Base-by-base conservation (phyloP, 2,113 vertebrate genomes). In the Gnathonemus echidnorhynchus region DNA sequence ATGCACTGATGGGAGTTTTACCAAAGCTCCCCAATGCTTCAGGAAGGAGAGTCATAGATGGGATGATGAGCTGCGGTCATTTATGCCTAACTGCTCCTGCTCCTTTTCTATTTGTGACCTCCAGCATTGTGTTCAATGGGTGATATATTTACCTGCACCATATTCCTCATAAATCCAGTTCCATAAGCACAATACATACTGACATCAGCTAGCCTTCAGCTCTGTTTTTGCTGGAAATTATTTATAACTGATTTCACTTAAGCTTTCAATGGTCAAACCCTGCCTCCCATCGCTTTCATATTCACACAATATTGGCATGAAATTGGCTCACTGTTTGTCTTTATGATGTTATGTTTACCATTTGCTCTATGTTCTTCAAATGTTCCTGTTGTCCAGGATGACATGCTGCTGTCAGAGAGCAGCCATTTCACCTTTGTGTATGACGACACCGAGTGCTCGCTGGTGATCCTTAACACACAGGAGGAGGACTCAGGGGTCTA, bases 341-440 rank as follows among this genome's bases (percentile, higher is more conserved):
- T 27, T 66, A 66, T 66, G 24, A 27, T 66, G 24, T 66, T 66
- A 66, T 0, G 24, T 62, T 62, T 62, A 10, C 10, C n/a, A 70
- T 70, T 70, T 70, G 62, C n/a, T 66, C n/a, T 66, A 27, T 66
- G 62, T 70, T 70, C 62, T 70, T 31, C 62, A 70, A 70, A 70
- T 27, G 3, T 31, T 70, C 62, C n/a, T 70, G 62, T 19, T 31
- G 10, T 62, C 90, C 94, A 99, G 98, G 97, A 97, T 0, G 98
- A 98, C 88, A 90, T 87, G n/a, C 95, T 99, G 89, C 94, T 99
- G 93, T 95, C 96, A 0, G 98, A 99, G 94, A 98, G 98, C 94
- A 97, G 96, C 92, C 98, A 99, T 46, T 94, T 97, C 95, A 98
- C 97, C 58, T 99, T 99, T 0, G 98, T 99, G n/a, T 99, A 99